Evolutionary conservation across 2,797 vertebrate genomes (phyloP).

Genomic region (Cottoperca gobio): DNA sequence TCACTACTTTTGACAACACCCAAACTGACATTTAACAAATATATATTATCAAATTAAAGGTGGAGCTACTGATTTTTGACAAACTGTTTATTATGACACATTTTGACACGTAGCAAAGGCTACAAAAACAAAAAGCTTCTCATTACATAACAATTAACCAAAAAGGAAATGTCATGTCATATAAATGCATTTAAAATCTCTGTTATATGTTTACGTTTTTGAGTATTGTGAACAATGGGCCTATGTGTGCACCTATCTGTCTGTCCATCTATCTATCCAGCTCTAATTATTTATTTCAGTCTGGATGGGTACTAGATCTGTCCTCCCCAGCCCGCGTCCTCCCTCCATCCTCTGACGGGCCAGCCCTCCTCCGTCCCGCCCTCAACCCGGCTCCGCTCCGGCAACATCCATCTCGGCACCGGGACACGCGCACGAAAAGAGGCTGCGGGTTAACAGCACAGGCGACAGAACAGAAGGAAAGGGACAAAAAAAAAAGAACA

Average conservation of each 20-base stretch:
- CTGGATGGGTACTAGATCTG: constrained; percentile 21
- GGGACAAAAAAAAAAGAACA: background rate
- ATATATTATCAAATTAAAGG: no score
- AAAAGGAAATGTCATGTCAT: no score
- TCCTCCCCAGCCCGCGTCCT: constrained; percentile 7
- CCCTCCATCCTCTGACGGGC: constrained; percentile 53
- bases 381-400: constrained; percentile 38
- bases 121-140: no score
- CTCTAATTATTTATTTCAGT: background rate
- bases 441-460: constrained; percentile 25
- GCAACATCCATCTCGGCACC: constrained; percentile 43
- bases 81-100: no score
- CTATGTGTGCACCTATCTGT: background rate
- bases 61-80: no score
- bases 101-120: no score
- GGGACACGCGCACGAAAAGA: constrained; percentile 41
- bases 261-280: background rate
- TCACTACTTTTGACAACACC: background rate
- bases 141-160: no score
- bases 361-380: constrained; percentile 60
- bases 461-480: constrained; percentile 21
- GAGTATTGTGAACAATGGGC: no score
- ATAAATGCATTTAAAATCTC: no score
- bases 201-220: no score
- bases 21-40: background rate